A percentile compares a stretch with the other conserved stretches of the same genome.
Evolutionary conservation across 1,140 invertebrate species (phyloP).

Genomic region (Muscidifurax raptorellus): DNA sequence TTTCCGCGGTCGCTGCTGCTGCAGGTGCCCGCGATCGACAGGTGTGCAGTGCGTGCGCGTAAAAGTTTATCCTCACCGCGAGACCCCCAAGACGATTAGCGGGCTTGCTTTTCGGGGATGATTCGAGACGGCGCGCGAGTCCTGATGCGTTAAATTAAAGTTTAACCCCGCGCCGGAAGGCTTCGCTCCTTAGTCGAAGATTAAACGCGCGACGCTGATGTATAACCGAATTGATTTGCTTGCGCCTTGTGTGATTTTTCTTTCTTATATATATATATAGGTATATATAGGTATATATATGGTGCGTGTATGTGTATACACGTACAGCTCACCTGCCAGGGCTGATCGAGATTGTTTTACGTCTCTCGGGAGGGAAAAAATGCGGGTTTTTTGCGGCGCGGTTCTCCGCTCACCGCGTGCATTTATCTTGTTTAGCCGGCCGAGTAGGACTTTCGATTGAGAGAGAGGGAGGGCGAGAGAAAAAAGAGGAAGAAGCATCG

Average conservation of each 20-base stretch:
- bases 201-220: constrained; percentile 55
- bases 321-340: constrained; percentile 2
- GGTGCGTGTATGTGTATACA: too few species aligned
- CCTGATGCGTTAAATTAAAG: constrained; percentile 75
- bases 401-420: neutral
- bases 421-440: constrained; percentile 48
- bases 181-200: constrained; percentile 43
- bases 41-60: constrained; percentile 13
- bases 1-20: constrained; percentile 12
- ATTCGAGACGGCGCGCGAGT: constrained; percentile 49
- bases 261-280: too few species aligned
- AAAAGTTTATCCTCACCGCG: constrained; percentile 7
- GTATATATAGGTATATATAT: too few species aligned
- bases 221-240: constrained; percentile 46
- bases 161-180: constrained; percentile 61
- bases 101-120: constrained; percentile 11
- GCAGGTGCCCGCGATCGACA: constrained; percentile 13
- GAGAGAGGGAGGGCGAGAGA: neutral
- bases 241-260: constrained; percentile 45
- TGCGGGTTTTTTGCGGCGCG: constrained; percentile 24
- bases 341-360: constrained; percentile 35
- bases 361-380: neutral
- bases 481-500: neutral
- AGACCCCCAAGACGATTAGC: neutral
- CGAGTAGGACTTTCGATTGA: constrained; percentile 39